Conservation (phyloP, 2,888 invertebrate genomes). For the Abrostola tripartita region DNA sequence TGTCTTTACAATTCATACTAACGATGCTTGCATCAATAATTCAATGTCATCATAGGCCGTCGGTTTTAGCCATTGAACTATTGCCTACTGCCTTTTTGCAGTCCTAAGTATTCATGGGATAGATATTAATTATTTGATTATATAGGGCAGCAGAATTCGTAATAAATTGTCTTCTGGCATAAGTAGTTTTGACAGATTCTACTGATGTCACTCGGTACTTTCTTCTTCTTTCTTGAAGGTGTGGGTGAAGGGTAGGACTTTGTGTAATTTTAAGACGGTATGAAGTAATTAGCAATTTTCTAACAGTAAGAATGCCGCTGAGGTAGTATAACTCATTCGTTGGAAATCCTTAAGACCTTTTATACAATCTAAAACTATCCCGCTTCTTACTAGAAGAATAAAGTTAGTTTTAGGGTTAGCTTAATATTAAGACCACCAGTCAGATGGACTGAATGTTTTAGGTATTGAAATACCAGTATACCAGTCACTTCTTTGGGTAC, state of each 20-base stretch:
- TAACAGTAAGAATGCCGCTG: too few relatives aligned
- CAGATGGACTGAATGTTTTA: too few relatives aligned
- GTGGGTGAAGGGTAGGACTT: neutral
- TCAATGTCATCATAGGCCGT: too few relatives aligned
- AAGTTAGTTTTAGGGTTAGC: neutral
- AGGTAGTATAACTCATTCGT: too few relatives aligned
- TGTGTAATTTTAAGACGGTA: too few relatives aligned
- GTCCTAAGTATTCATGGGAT: neutral
- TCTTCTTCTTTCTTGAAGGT: neutral
- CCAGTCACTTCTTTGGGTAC: too few relatives aligned
- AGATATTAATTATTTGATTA: neutral
- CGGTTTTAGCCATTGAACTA: neutral
- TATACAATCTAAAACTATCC: too few relatives aligned
- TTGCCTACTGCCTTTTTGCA: neutral
- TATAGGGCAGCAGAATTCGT: slow-evolving; percentile 4
- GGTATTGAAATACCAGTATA: too few relatives aligned
- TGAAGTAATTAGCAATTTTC: too few relatives aligned
- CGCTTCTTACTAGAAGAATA: too few relatives aligned
- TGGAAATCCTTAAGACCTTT: slow-evolving; percentile 18
- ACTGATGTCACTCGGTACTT: neutral
- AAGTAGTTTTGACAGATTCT: neutral
- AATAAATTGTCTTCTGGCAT: slow-evolving; percentile 2
- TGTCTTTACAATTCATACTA: neutral
- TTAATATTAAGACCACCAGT: too few relatives aligned
- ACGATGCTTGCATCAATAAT: too few relatives aligned